phyloP scores from a whole-genome alignment of 2,113 vertebrate species.

The Lynx canadensis region DNA sequence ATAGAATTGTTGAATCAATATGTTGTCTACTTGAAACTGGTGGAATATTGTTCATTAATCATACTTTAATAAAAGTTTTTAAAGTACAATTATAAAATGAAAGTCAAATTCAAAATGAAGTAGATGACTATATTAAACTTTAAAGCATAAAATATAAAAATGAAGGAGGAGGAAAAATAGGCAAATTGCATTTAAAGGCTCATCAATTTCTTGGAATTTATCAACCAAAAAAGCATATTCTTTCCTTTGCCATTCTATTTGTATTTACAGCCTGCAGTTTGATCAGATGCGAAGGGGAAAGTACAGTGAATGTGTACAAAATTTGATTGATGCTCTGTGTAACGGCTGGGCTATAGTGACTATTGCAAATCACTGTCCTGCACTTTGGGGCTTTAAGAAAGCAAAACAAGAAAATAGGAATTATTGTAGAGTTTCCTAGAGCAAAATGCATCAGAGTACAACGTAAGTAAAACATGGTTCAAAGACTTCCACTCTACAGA shows the following conservation, averaged over 20 bases:
- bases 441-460: slow-evolving; percentile 65
- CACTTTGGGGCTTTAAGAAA: slow-evolving; percentile 54
- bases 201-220: background rate
- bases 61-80: background rate
- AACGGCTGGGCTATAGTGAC: background rate
- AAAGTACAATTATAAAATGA: background rate
- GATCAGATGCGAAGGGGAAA: background rate
- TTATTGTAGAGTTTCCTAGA: slow-evolving; percentile 68
- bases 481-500: slow-evolving; percentile 62
- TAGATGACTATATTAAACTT: background rate
- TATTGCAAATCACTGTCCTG: slow-evolving; percentile 39
- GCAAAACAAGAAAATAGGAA: slow-evolving; percentile 70
- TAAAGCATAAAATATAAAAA: background rate
- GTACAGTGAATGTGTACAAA: background rate
- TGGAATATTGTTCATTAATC: background rate
- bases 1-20: background rate
- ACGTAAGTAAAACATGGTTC: slow-evolving; percentile 62
- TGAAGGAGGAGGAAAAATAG: background rate
- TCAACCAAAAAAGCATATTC: background rate
- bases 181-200: background rate
- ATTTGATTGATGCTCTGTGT: slow-evolving; percentile 56
- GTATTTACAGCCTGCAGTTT: background rate
- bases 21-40: background rate
- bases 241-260: background rate
- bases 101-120: background rate